phyloP scores from a whole-genome alignment of 2,888 invertebrate species.

The Sarcophaga carnaria region DNA sequence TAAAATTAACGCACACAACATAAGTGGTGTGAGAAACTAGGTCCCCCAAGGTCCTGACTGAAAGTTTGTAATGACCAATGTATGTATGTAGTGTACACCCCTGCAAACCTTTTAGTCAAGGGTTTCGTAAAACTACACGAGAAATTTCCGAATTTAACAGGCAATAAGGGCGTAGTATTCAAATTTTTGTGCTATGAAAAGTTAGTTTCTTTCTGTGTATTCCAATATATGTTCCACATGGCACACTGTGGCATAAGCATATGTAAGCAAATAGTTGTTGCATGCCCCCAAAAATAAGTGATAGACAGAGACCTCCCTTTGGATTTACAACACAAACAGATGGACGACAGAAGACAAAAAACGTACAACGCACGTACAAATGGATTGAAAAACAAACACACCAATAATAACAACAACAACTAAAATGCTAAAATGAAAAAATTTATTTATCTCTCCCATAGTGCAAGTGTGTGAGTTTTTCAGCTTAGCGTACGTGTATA shows the following conservation, averaged over 20 bases:
- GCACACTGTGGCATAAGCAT: background rate
- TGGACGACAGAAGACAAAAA: slow-evolving; percentile 6
- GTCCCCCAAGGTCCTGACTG: too few species aligned
- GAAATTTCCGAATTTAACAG: too few species aligned
- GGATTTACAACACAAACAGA: slow-evolving; percentile 35
- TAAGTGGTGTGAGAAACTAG: too few species aligned
- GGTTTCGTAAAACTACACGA: too few species aligned
- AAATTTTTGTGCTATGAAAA: too few species aligned
- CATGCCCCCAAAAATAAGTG: slow-evolving; percentile 37
- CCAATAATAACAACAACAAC: slow-evolving; percentile 6
- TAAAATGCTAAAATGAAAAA: background rate
- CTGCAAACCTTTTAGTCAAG: too few species aligned
- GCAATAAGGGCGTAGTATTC: too few species aligned
- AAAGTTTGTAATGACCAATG: too few species aligned
- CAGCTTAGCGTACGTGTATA: background rate
- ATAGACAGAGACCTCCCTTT: slow-evolving; percentile 31
- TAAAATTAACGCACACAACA: too few species aligned
- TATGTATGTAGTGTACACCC: too few species aligned
- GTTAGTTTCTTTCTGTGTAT: background rate
- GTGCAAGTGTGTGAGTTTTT: slow-evolving; percentile 21
- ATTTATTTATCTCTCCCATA: slow-evolving; percentile 47
- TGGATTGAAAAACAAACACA: background rate
- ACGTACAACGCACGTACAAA: background rate
- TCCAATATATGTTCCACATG: too few species aligned
- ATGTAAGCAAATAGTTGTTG: background rate